Conservation (phyloP, 2,797 vertebrate genomes). For the Siniperca undulata region DNA sequence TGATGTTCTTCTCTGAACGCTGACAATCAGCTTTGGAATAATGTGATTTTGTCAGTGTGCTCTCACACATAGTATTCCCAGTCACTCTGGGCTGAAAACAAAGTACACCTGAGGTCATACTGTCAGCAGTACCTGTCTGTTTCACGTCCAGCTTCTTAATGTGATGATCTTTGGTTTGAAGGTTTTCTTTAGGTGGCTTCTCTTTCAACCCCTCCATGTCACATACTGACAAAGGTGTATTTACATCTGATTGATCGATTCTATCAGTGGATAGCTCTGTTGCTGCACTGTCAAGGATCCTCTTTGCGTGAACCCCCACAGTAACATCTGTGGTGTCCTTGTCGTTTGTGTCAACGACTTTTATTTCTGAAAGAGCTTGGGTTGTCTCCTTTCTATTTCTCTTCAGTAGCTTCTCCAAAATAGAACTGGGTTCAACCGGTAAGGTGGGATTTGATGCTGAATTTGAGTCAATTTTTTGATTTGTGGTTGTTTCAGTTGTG, state of each 20-base stretch:
- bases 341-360: conserved; percentile 43
- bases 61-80: conserved; percentile 30
- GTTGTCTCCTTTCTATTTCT: conserved; percentile 70
- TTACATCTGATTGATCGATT: conserved; percentile 25
- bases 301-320: background rate
- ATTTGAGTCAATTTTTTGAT: conserved; percentile 16
- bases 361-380: conserved; percentile 46
- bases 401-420: conserved; percentile 80
- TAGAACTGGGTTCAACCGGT: conserved; percentile 70
- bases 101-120: conserved; percentile 20
- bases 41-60: conserved; percentile 29
- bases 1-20: conserved; percentile 22
- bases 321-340: conserved; percentile 8
- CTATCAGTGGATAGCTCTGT: conserved; percentile 12
- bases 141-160: conserved; percentile 20
- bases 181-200: conserved; percentile 24
- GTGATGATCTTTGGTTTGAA: conserved; percentile 10
- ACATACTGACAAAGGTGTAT: background rate
- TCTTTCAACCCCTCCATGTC: conserved; percentile 27
- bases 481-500: conserved; percentile 17
- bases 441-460: conserved; percentile 21
- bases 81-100: conserved; percentile 26
- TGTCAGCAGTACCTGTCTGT: conserved; percentile 17
- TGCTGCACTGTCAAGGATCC: background rate
- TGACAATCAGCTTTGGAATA: conserved; percentile 28